Conservation (phyloP, 2,888 invertebrate species). For the Stictocephala bisonia region DNA sequence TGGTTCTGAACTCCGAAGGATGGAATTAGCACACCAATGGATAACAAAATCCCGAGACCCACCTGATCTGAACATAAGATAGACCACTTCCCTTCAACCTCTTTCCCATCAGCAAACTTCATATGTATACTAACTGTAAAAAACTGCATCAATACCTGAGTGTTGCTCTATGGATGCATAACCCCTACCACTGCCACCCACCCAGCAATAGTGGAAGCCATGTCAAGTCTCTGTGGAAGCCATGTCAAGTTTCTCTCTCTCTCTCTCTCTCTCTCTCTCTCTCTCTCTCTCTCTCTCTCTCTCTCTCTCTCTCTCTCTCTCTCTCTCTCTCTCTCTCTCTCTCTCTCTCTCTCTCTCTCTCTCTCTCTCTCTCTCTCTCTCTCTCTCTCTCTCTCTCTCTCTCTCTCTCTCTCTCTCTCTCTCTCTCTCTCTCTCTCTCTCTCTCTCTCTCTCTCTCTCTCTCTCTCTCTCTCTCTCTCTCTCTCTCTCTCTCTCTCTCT, state of each 20-base stretch:
- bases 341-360: background rate
- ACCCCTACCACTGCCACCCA: too few species aligned
- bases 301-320: background rate
- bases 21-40: too few species aligned
- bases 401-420: background rate
- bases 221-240: too few species aligned
- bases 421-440: background rate
- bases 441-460: background rate
- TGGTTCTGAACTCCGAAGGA: too few species aligned
- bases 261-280: background rate
- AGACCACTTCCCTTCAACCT: too few species aligned
- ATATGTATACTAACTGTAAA: too few species aligned
- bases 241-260: background rate
- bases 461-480: background rate
- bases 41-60: too few species aligned
- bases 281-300: background rate
- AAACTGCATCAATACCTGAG: too few species aligned
- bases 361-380: background rate
- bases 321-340: background rate
- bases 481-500: background rate
- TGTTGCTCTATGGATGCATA: too few species aligned
- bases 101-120: too few species aligned
- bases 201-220: too few species aligned
- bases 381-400: background rate
- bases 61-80: too few species aligned